phyloP scores from a whole-genome alignment of 2,888 invertebrate genomes.

The Nemoura dubitans region DNA sequence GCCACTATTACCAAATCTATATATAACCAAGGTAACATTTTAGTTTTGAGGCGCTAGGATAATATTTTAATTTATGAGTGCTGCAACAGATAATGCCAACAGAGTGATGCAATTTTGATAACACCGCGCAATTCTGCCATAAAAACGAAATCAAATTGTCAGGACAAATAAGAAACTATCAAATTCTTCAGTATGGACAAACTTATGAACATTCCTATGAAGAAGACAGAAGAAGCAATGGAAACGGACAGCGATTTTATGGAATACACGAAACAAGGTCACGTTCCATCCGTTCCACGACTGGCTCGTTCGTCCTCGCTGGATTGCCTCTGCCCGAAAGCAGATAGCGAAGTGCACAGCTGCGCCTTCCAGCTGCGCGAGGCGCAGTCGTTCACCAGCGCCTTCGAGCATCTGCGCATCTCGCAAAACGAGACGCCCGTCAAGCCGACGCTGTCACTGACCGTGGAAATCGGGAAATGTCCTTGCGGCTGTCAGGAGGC shows the following conservation, averaged over 20 bases:
- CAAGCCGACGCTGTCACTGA: slow-evolving; percentile 47
- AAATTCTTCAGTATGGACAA: too few species aligned
- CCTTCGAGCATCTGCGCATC: slow-evolving; percentile 54
- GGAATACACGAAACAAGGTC: not conserved
- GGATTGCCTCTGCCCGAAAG: not conserved
- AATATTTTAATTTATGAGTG: too few species aligned
- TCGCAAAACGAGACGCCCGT: not conserved
- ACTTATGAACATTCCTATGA: not conserved
- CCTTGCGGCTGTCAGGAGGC: slow-evolving; percentile 51
- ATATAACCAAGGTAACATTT: too few species aligned
- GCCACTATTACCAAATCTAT: too few species aligned
- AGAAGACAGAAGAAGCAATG: not conserved
- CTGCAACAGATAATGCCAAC: too few species aligned
- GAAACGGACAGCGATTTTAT: not conserved
- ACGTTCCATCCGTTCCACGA: not conserved
- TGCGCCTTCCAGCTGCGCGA: slow-evolving; percentile 42
- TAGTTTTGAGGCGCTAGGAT: too few species aligned
- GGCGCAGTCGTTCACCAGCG: slow-evolving; percentile 53
- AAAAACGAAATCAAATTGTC: too few species aligned
- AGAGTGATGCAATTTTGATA: too few species aligned
- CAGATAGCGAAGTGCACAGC: not conserved
- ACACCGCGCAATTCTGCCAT: too few species aligned
- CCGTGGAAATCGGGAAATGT: slow-evolving; percentile 54
- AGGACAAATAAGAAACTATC: not conserved
- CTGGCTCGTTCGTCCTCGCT: not conserved